Percentiles rank a stretch among this genome's conserved stretches.
These are phyloP conservation scores for Cheilosia grossa DNA, from an alignment of 2,888 invertebrate species.

Conservation along the genomic window DNA sequence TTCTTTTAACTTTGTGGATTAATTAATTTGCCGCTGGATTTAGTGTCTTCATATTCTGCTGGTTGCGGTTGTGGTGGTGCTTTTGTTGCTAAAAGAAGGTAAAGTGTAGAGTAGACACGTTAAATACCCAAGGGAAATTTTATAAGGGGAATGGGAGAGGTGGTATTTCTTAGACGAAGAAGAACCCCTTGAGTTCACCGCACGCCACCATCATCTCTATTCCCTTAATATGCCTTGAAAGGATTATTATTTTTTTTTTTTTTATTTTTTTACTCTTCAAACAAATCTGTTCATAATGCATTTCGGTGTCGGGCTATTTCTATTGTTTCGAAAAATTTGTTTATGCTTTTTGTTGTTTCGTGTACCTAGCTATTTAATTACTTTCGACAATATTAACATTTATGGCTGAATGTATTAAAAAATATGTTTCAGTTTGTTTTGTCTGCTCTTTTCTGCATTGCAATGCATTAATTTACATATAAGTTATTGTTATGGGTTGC, in stretches of 20 bases:
- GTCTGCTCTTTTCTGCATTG: no score
- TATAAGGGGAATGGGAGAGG: background rate
- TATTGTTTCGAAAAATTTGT: background rate
- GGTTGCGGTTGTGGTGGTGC: slow-evolving; percentile 15
- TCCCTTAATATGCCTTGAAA: background rate
- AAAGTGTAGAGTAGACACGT: background rate
- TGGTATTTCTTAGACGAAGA: background rate
- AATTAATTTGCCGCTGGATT: slow-evolving; percentile 4
- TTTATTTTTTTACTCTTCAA: background rate
- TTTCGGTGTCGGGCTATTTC: background rate
- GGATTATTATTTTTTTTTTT: background rate
- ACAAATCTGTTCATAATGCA: background rate
- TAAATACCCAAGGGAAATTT: background rate
- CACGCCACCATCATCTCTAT: background rate
- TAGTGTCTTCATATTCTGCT: slow-evolving; percentile 2
- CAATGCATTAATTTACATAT: no score
- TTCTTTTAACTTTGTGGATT: slow-evolving; percentile 11
- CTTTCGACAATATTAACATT: no score
- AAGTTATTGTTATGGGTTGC: no score
- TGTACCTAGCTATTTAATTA: no score
- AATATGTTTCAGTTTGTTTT: no score
- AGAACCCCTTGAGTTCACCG: background rate
- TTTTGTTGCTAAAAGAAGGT: slow-evolving; percentile 42
- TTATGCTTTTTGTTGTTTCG: background rate
- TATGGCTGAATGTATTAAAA: no score